phyloP scores from a whole-genome alignment of 2,888 invertebrate species.

The Meloe dianella region DNA sequence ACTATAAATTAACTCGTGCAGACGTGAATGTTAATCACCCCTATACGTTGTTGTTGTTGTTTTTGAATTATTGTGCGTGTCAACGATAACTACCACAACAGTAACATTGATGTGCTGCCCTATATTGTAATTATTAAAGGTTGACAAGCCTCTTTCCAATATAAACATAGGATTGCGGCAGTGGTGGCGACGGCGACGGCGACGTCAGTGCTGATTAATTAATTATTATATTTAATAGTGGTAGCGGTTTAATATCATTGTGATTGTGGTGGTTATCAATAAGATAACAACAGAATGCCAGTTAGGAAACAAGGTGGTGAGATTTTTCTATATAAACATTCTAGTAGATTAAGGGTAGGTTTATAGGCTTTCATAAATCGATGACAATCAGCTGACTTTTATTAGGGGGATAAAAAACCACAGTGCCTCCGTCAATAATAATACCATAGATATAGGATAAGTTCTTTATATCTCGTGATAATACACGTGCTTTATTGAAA shows the following conservation, averaged over 20 bases:
- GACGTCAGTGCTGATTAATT: conserved; percentile 14
- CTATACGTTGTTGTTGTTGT: conserved; percentile 31
- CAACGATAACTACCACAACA: conserved; percentile 15
- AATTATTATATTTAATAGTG: conserved; percentile 12
- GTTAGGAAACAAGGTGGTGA: conserved; percentile 77
- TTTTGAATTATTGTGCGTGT: conserved; percentile 33
- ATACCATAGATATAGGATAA: too few relatives aligned
- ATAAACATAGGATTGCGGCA: background rate
- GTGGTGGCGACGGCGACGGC: background rate
- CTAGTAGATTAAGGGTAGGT: background rate
- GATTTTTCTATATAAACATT: conserved; percentile 47
- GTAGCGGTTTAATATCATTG: background rate
- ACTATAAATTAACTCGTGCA: conserved; percentile 35
- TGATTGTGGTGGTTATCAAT: background rate
- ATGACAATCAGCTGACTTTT: conserved; percentile 31
- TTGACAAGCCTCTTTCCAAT: background rate
- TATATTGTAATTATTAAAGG: background rate
- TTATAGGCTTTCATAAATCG: conserved; percentile 19
- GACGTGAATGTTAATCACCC: conserved; percentile 33
- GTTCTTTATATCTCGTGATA: too few relatives aligned
- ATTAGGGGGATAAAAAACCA: conserved; percentile 17
- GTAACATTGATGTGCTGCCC: conserved; percentile 1
- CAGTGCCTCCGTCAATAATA: conserved; percentile 33
- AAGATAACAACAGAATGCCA: conserved; percentile 64
- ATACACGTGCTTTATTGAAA: conserved; percentile 28